Conservation (phyloP, 2,888 invertebrate species). For the Xanthorhoe spadicearia region DNA sequence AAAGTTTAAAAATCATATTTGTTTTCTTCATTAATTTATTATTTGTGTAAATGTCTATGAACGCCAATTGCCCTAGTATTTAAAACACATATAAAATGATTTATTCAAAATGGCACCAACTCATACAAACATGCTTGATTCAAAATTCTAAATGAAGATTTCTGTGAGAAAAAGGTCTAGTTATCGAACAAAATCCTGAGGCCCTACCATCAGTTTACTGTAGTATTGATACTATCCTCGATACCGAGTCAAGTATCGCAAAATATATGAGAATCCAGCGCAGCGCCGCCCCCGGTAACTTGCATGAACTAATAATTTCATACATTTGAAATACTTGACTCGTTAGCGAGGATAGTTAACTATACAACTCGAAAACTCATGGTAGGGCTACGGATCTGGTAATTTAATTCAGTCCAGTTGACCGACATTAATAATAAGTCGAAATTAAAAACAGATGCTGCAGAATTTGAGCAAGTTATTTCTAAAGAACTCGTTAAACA, state of each 20-base stretch:
- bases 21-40: conserved; percentile 5
- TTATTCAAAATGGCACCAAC: not conserved
- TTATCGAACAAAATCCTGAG: not conserved
- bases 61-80: not conserved
- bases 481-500: conserved; percentile 39
- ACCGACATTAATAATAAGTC: conserved; percentile 9
- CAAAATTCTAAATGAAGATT: not conserved
- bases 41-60: not conserved
- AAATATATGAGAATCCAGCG: no score
- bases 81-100: not conserved
- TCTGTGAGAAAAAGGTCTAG: not conserved
- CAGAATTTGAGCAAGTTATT: conserved; percentile 31
- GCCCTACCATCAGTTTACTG: no score
- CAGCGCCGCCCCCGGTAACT: no score
- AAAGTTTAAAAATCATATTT: conserved; percentile 10
- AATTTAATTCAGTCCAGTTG: not conserved
- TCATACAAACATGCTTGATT: no score
- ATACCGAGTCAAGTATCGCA: no score
- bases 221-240: no score
- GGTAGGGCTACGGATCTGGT: no score
- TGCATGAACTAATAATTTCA: no score
- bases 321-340: no score
- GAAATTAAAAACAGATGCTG: conserved; percentile 40
- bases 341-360: no score
- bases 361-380: no score